Percentiles rank a stretch among this genome's conserved stretches.
These are phyloP conservation scores for Alviniconcha strummeri DNA, from an alignment of 2,888 invertebrate species.

Conservation along the genomic window DNA sequence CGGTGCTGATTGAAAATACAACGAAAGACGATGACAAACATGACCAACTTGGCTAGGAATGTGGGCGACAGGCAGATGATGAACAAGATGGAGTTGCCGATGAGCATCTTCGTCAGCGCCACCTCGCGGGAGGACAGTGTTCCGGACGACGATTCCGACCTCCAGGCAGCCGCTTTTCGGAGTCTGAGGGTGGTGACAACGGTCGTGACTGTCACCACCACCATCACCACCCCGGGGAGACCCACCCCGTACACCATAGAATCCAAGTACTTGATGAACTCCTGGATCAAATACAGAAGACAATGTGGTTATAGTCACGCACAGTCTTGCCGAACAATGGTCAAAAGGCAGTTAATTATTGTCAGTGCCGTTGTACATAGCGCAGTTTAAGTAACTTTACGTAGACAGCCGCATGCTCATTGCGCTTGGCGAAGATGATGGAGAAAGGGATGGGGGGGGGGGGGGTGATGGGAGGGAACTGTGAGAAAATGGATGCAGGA, in stretches of 20 bases:
- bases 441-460: too few relatives aligned
- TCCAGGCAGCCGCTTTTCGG: neutral
- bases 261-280: slow-evolving; percentile 8
- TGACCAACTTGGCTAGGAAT: neutral
- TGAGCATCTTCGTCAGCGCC: slow-evolving; percentile 11
- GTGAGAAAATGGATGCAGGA: too few relatives aligned
- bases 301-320: too few relatives aligned
- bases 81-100: slow-evolving; percentile 4
- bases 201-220: slow-evolving; percentile 2
- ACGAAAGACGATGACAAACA: too few relatives aligned
- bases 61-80: neutral
- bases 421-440: too few relatives aligned
- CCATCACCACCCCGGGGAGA: neutral
- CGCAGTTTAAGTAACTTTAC: too few relatives aligned
- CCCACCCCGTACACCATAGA: slow-evolving; percentile 7
- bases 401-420: too few relatives aligned
- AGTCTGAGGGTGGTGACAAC: slow-evolving; percentile 15
- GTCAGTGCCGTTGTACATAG: too few relatives aligned
- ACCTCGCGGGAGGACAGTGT: slow-evolving; percentile 3
- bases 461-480: too few relatives aligned
- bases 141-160: neutral
- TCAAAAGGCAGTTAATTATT: too few relatives aligned
- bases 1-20: too few relatives aligned
- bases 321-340: too few relatives aligned
- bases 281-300: neutral